phyloP scores from a whole-genome alignment of 2,888 invertebrate genomes.

The Calliopum simillimum region DNA sequence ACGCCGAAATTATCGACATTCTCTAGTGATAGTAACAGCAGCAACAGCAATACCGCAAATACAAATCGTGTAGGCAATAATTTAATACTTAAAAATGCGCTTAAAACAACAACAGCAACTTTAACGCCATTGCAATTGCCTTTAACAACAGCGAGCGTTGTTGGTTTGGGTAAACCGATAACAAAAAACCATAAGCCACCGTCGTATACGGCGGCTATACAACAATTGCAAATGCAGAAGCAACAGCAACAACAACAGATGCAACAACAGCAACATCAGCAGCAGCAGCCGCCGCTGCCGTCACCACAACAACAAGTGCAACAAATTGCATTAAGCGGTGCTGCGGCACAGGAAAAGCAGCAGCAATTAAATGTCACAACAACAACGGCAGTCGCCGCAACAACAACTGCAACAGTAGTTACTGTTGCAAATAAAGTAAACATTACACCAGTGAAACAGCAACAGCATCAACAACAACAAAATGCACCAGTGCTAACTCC shows the following conservation, averaged over 20 bases:
- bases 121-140: slow-evolving; percentile 56
- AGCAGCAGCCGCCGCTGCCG: slow-evolving; percentile 38
- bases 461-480: neutral
- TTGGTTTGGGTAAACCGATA: slow-evolving; percentile 53
- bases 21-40: slow-evolving; percentile 43
- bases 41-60: slow-evolving; percentile 36
- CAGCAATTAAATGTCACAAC: slow-evolving; percentile 6
- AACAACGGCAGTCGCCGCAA: slow-evolving; percentile 2
- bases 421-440: slow-evolving; percentile 16
- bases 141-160: neutral
- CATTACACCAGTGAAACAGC: slow-evolving; percentile 6
- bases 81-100: slow-evolving; percentile 51
- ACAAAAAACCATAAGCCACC: slow-evolving; percentile 64
- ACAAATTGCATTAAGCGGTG: neutral
- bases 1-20: slow-evolving; percentile 54
- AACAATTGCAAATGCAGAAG: slow-evolving; percentile 61
- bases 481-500: neutral
- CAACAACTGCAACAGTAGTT: slow-evolving; percentile 20
- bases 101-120: slow-evolving; percentile 65
- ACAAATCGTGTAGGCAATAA: slow-evolving; percentile 36
- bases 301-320: neutral
- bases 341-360: neutral
- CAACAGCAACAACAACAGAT: slow-evolving; percentile 41
- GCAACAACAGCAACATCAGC: slow-evolving; percentile 32
- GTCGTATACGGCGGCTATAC: slow-evolving; percentile 61